Evolutionary conservation across 2,113 vertebrate genomes (phyloP).

Genomic region (Bujurquina vittata): DNA sequence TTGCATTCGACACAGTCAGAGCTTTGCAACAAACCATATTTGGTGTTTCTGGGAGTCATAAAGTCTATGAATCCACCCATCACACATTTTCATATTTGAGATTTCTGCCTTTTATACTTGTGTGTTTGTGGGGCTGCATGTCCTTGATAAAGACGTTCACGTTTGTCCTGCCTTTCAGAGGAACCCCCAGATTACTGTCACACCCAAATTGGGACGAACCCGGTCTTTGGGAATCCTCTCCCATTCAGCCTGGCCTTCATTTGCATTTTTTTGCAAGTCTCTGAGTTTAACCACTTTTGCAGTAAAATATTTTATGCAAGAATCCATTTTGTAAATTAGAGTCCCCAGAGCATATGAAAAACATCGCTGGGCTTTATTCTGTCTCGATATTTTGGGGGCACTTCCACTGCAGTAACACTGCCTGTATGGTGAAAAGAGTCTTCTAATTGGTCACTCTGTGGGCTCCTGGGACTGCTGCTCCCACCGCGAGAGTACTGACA

Average conservation of each 20-base stretch:
- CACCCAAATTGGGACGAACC: neutral
- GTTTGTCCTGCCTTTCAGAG: neutral
- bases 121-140: neutral
- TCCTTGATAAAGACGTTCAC: neutral
- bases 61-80: no score
- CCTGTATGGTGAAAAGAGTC: neutral
- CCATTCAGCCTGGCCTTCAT: neutral
- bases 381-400: no score
- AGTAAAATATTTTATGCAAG: no score
- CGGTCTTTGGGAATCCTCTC: neutral
- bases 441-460: slow-evolving; percentile 46
- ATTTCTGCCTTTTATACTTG: neutral
- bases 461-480: slow-evolving; percentile 33
- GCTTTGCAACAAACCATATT: no score
- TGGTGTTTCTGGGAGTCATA: no score
- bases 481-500: neutral
- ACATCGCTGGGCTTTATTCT: no score
- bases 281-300: neutral
- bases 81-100: neutral
- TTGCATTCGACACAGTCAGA: no score
- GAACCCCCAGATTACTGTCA: neutral
- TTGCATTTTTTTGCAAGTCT: neutral
- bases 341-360: neutral
- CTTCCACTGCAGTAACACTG: neutral
- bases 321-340: no score